These are phyloP conservation scores for Drosophila anomalata DNA, from an alignment of 2,888 invertebrate species.

Conservation along the genomic window DNA sequence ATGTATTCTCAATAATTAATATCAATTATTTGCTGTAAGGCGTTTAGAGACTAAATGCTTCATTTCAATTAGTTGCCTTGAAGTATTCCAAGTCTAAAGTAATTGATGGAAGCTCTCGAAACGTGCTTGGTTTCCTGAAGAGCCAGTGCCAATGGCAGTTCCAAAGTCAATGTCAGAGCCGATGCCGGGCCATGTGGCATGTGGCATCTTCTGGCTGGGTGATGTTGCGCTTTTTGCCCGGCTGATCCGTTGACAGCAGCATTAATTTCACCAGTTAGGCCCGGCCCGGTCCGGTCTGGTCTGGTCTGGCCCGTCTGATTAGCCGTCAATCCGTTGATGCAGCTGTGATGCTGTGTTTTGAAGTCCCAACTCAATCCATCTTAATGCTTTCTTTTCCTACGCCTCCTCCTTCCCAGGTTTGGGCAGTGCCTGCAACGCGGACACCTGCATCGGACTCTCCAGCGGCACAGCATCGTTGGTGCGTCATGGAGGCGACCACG, in stretches of 20 bases:
- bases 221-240: conserved; percentile 21
- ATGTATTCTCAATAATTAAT: not conserved
- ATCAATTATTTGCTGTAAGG: not conserved
- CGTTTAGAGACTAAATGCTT: not conserved
- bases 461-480: conserved; percentile 83
- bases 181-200: conserved; percentile 21
- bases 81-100: not conserved
- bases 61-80: conserved; percentile 2
- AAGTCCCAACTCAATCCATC: conserved; percentile 65
- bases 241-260: conserved; percentile 63
- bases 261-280: conserved; percentile 62
- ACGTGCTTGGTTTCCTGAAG: conserved; percentile 3
- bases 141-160: conserved; percentile 6
- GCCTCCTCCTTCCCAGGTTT: conserved; percentile 60
- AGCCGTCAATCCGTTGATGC: conserved; percentile 41
- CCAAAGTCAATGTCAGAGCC: conserved; percentile 23
- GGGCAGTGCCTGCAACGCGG: conserved; percentile 81
- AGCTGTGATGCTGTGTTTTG: conserved; percentile 50
- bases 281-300: conserved; percentile 37
- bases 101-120: not conserved
- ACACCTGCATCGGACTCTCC: conserved; percentile 84
- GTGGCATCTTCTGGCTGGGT: conserved; percentile 28
- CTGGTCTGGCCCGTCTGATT: conserved; percentile 29
- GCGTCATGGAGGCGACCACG: conserved; percentile 55
- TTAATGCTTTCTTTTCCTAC: conserved; percentile 22